Base-by-base conservation (phyloP, 2,113 vertebrate genomes). In the Nibea coibor region DNA sequence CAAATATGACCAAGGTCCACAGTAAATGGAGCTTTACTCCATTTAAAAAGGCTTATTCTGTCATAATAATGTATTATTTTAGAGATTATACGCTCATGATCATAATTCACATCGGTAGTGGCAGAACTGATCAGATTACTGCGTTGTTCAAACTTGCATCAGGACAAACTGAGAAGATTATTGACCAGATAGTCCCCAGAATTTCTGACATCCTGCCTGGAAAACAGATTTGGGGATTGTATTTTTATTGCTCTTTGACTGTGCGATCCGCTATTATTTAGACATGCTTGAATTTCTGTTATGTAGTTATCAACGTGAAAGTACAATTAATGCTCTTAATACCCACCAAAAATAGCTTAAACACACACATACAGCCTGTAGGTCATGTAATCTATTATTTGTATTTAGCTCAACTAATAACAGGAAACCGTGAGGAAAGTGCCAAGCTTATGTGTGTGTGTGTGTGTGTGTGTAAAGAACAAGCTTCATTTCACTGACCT, bases 231-330 rank as follows among this genome's bases (percentile, higher is more conserved):
- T 92, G 5, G 4, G 68, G 88, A 87, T 86, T 82, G 57, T 42
- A 10, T 53, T 85, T 85, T 78, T 83, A 63, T 78, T 72, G 53
- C 64, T 58, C 50, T 64, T 61, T 68, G 58, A 78, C 22, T 54
- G 19, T 35, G 39, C 71, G 48, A 92, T 82, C 84, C 79, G 63
- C 54, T 73, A 87, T 91, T 93, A 93, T 93, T 94, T 94, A 93
- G 91, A 92, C 72, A 82, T 84, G 83, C 69, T 89, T 89, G 88
- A 86, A 90, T 93, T 93, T 91, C 72, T 72, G 77, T 90, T 67
- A 47, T 92, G 86, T 91, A 92, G 74, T 90, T 92, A 93, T 92
- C 90, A 88, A 80, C 89, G 58, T 35, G 61, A 87, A 62, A 66
- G 62, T 80, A 82, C 87, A 89, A 91, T 92, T 91, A 94, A 91